Base-by-base conservation (phyloP, 2,113 vertebrate species). In the Columbina picui region DNA sequence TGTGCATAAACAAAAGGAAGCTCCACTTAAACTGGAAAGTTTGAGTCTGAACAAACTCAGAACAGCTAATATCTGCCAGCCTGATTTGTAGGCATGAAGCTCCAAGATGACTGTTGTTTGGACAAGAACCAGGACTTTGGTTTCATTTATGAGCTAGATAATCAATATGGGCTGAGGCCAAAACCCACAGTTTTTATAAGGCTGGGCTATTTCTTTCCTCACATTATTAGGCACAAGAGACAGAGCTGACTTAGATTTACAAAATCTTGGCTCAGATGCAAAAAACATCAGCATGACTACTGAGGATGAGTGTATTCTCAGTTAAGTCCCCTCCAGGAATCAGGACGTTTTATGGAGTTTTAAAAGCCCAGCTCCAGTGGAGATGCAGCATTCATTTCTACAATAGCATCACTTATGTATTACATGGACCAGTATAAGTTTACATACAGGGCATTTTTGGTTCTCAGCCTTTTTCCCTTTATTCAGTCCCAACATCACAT, bases 191-290 rank as follows among this genome's bases (percentile, higher is more conserved):
- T 67, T 96, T 97, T 93, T 77, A 78, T 83, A 94, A 93, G 71
- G 63, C 79, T 70, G 67, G 83, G 76, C 85, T 94, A 76, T 92
- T 95, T 93, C 85, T 97, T 96, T n/a, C 39, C 88, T 92, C 82
- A 38, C 65, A 32, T 94, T 93, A 94, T 88, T 85, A 95, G 90
- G 63, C 90, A 93, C 85, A 80, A 77, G 95, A 93, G 88, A 93
- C 85, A 53, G 75, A 86, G 75, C 63, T 92, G 94, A 92, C 63
- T 95, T 73, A 45, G 63, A 74, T 93, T 92, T 86, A 79, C 75
- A 88, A 41, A 92, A 80, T 53, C 85, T 92, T 94, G 88, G 90
- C 79, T 92, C 30, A 29, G 38, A 34, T 0, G 5, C 45, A 80
- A 74, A 49, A 60, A 87, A 32, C 75, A 70, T 94, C 87, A 92